Conservation (phyloP, 2,113 vertebrate species). For the Dunckerocampus dactyliophorus region DNA sequence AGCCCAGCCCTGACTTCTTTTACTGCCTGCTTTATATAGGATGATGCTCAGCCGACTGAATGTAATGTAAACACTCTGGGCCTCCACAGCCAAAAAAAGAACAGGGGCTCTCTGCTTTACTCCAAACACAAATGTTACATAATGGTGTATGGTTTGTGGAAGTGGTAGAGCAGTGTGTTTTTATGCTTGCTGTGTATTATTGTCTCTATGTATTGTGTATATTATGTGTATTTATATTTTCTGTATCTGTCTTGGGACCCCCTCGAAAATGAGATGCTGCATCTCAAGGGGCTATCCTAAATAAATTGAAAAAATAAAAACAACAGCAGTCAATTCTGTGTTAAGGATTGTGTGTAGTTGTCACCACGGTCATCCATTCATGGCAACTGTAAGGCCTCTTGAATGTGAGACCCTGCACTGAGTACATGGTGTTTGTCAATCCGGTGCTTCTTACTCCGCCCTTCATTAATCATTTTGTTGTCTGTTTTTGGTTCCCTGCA, state of each 20-base stretch:
- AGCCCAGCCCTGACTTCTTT: slow-evolving; percentile 30
- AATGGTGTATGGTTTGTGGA: too few relatives aligned
- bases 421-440: slow-evolving; percentile 12
- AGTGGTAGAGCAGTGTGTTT: too few relatives aligned
- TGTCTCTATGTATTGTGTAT: too few relatives aligned
- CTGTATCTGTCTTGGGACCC: too few relatives aligned
- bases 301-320: slow-evolving; percentile 41
- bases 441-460: slow-evolving; percentile 1
- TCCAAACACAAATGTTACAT: slow-evolving; percentile 47
- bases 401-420: slow-evolving; percentile 16
- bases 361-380: background rate
- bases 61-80: slow-evolving; percentile 58
- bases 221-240: too few relatives aligned
- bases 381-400: background rate
- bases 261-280: too few relatives aligned
- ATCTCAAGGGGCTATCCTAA: too few relatives aligned
- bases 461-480: slow-evolving; percentile 19
- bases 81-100: slow-evolving; percentile 57
- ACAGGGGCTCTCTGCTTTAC: slow-evolving; percentile 31
- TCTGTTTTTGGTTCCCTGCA: slow-evolving; percentile 29
- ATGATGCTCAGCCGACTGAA: slow-evolving; percentile 38
- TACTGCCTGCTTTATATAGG: slow-evolving; percentile 45
- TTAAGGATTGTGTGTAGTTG: slow-evolving; percentile 13
- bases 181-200: too few relatives aligned
- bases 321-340: slow-evolving; percentile 23